Percentiles rank a stretch among this genome's conserved stretches.
phyloP scores from a whole-genome alignment of 1,140 invertebrate species.

The Drosophila athabasca region DNA sequence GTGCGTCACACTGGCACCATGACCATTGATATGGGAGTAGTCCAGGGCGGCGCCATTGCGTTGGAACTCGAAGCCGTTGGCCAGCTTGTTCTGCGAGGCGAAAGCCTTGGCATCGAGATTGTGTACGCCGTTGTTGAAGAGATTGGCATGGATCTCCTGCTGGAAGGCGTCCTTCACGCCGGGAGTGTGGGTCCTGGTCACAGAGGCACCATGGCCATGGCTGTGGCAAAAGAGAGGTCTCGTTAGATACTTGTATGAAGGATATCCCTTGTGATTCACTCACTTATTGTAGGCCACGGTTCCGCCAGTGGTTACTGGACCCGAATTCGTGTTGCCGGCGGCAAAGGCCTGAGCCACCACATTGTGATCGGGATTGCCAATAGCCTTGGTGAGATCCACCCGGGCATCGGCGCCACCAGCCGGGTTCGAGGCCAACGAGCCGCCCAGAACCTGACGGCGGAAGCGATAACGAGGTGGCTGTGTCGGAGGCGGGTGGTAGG shows the following conservation, averaged over 20 bases:
- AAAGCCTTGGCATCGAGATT: constrained; percentile 71
- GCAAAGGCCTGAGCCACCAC: constrained; percentile 62
- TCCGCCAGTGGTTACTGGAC: constrained; percentile 48
- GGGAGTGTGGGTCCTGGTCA: constrained; percentile 58
- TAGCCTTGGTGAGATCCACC: constrained; percentile 52
- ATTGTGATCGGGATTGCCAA: constrained; percentile 59
- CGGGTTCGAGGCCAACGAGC: constrained; percentile 55
- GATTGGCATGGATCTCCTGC: constrained; percentile 55
- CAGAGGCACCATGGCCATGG: constrained; percentile 51
- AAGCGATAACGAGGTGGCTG: too few relatives aligned
- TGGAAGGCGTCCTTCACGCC: constrained; percentile 56
- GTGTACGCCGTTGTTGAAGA: constrained; percentile 58
- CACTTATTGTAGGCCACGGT: constrained; percentile 62
- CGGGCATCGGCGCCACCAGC: constrained; percentile 62
- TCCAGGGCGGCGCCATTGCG: constrained; percentile 64
- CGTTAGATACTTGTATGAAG: background rate
- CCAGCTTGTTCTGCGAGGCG: constrained; percentile 61
- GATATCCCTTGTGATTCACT: constrained; percentile 10
- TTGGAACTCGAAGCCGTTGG: constrained; percentile 69
- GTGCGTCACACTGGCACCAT: constrained; percentile 62
- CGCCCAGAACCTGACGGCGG: constrained; percentile 61
- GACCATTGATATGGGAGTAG: constrained; percentile 61
- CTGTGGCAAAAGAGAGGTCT: constrained; percentile 18
- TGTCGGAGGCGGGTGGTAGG: constrained; percentile 15
- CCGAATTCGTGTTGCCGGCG: constrained; percentile 59